phyloP scores from a whole-genome alignment of 2,113 vertebrate genomes.

The Ceyx margarethae region DNA sequence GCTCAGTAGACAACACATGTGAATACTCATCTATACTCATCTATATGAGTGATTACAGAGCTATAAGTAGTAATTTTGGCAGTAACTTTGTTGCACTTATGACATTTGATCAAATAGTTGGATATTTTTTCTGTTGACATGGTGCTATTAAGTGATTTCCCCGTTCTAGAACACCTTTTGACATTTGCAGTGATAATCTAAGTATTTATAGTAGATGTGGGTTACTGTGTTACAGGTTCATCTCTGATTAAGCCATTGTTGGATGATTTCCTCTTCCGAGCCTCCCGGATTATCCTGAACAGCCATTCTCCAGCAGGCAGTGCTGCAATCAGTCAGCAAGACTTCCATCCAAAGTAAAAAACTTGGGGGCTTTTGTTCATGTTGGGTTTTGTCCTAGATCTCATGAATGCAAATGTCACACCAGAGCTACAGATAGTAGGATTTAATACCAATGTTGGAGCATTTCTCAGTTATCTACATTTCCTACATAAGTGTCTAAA shows the following conservation, averaged over 20 bases:
- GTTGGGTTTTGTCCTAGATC: background rate
- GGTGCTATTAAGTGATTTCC: background rate
- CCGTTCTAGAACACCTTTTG: background rate
- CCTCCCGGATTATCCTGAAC: conserved; percentile 98
- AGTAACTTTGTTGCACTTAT: background rate
- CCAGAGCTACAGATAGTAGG: background rate
- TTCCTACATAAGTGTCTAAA: background rate
- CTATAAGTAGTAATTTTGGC: background rate
- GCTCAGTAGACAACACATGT: background rate
- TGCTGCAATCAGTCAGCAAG: conserved; percentile 88
- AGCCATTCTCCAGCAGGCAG: conserved; percentile 90
- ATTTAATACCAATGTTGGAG: background rate
- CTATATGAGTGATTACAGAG: background rate
- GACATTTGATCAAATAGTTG: background rate
- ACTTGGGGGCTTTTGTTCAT: background rate
- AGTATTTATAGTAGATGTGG: background rate
- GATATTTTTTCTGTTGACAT: background rate
- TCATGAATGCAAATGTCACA: background rate
- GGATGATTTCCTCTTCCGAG: conserved; percentile 98
- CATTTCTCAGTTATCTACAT: background rate
- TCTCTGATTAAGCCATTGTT: conserved; percentile 96
- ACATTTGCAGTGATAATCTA: background rate
- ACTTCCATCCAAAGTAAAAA: conserved; percentile 96
- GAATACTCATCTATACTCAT: background rate
- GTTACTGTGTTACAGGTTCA: conserved; percentile 81